phyloP scores from a whole-genome alignment of 2,113 vertebrate genomes.

The Ivindomyrus marchei region DNA sequence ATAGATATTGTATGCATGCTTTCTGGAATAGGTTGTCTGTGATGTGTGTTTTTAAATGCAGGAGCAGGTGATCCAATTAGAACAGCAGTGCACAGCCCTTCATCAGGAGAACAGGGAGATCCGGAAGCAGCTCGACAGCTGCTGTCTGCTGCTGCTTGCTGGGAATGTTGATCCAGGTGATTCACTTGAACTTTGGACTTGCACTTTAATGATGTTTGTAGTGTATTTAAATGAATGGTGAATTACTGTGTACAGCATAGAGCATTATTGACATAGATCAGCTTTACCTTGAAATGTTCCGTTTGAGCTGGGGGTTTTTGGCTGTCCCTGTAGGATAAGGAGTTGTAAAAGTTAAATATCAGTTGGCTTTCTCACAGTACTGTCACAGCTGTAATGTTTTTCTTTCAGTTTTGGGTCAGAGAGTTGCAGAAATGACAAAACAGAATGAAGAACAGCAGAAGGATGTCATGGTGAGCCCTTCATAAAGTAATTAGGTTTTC shows the following conservation, averaged over 20 bases:
- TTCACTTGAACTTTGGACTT: background rate
- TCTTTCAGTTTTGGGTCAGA: constrained; percentile 53
- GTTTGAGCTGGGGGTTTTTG: background rate
- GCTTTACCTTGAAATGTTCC: background rate
- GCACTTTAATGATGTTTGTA: background rate
- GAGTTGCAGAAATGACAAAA: constrained; percentile 40
- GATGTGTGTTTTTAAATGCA: constrained; percentile 29
- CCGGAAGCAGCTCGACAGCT: constrained; percentile 53
- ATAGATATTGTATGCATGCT: background rate
- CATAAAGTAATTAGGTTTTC: background rate
- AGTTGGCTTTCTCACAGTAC: background rate
- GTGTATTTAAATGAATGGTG: background rate
- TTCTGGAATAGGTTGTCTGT: background rate
- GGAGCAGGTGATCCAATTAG: constrained; percentile 48
- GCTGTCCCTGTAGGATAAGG: background rate
- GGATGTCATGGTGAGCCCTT: constrained; percentile 50
- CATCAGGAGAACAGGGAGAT: constrained; percentile 49
- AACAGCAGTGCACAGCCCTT: constrained; percentile 46
- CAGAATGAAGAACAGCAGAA: constrained; percentile 47
- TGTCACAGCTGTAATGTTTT: background rate
- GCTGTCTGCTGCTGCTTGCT: constrained; percentile 50
- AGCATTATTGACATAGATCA: background rate
- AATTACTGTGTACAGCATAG: background rate
- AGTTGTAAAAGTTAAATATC: background rate
- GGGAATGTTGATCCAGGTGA: constrained; percentile 45